Percentiles rank a stretch among this genome's conserved stretches.
phyloP scores from a whole-genome alignment of 1,140 invertebrate genomes.

The Frieseomelitta varia region DNA sequence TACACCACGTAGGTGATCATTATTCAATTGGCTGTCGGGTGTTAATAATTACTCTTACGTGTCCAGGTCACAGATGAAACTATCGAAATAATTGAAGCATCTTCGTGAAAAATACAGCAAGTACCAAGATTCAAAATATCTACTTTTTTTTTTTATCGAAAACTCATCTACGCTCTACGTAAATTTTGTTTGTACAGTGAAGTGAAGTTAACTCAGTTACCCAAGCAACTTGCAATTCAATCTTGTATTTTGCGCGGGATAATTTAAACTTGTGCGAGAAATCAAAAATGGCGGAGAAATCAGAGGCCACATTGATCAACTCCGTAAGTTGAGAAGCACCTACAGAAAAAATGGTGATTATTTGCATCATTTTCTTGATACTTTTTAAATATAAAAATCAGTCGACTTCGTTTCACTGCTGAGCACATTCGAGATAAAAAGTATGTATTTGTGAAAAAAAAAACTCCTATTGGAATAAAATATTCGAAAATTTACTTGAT shows the following conservation, averaged over 20 bases:
- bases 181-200: no score
- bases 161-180: not conserved
- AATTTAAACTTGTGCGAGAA: not conserved
- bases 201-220: no score
- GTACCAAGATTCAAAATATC: not conserved
- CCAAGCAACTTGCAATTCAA: no score
- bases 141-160: not conserved
- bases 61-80: not conserved
- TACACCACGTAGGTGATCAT: not conserved
- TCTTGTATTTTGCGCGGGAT: not conserved
- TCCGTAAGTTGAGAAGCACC: not conserved
- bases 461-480: no score
- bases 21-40: constrained; percentile 4
- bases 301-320: not conserved
- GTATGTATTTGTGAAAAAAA: no score
- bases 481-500: no score
- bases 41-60: not conserved
- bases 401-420: no score
- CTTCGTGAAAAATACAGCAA: not conserved
- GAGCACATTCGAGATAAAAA: no score
- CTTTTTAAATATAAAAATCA: no score
- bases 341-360: not conserved
- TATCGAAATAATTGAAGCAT: not conserved
- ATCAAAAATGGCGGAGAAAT: no score
- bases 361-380: no score